Conservation (phyloP, 2,888 invertebrate genomes). For the Orchestes rusci region DNA sequence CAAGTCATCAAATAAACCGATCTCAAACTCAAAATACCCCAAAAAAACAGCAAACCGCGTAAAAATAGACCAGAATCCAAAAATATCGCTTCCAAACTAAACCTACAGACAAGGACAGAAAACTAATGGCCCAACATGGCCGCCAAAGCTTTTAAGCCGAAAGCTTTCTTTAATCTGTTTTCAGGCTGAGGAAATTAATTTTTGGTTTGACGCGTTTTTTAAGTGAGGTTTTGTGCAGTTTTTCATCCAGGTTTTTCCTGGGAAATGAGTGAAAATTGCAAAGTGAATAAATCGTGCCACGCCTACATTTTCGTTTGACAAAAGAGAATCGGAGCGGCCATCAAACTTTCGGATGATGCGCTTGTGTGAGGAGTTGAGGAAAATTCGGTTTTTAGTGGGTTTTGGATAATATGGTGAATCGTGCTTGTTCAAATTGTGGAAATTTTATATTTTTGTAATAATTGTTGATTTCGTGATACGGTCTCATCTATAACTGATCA, state of each 20-base stretch:
- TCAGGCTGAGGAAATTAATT: conserved; percentile 5
- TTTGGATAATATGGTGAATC: no score
- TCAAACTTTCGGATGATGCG: conserved; percentile 27
- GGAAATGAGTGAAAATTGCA: conserved; percentile 2
- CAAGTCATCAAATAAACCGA: no score
- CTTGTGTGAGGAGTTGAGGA: not conserved
- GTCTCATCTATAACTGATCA: no score
- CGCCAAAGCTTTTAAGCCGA: conserved; percentile 27
- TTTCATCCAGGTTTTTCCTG: not conserved
- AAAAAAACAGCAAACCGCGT: conserved; percentile 16
- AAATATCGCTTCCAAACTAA: conserved; percentile 20
- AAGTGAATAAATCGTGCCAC: conserved; percentile 32
- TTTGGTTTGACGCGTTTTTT: conserved; percentile 2
- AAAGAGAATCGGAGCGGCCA: conserved; percentile 38
- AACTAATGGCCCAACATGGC: conserved; percentile 36
- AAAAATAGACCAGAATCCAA: conserved; percentile 22
- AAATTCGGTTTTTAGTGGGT: no score
- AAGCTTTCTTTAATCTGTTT: conserved; percentile 26
- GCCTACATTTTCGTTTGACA: conserved; percentile 38
- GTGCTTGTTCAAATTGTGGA: no score
- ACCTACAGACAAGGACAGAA: conserved; percentile 13
- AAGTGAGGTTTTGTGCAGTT: conserved; percentile 1
- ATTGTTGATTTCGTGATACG: conserved; percentile 14
- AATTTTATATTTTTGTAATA: no score
- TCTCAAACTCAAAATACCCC: conserved; percentile 15